Evolutionary conservation across 2,797 vertebrate genomes (phyloP).

Genomic region (Peromyscus nudipes): DNA sequence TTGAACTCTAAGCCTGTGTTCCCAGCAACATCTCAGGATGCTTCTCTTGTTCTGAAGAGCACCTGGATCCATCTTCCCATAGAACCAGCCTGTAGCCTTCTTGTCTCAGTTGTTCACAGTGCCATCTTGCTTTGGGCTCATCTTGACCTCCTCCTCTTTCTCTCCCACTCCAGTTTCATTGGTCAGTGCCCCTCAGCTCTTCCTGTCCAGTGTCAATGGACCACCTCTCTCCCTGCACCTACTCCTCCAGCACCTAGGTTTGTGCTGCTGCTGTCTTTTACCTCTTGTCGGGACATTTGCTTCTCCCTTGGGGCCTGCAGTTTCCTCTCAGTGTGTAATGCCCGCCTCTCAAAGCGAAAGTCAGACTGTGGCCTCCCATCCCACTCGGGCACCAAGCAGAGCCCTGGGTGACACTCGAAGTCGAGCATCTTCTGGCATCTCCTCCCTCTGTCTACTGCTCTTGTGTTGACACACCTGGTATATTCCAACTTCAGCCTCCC

Average conservation of each 20-base stretch:
- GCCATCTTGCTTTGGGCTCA: background rate
- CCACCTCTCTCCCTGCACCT: background rate
- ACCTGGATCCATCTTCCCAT: background rate
- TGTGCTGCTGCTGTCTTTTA: background rate
- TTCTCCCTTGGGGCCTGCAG: background rate
- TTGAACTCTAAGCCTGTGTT: background rate
- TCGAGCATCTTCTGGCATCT: background rate
- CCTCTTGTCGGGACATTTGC: background rate
- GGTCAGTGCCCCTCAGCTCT: background rate
- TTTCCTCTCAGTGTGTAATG: background rate
- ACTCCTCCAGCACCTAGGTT: background rate
- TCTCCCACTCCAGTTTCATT: background rate
- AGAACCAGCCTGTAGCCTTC: background rate
- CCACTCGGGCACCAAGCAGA: background rate
- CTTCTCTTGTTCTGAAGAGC: background rate
- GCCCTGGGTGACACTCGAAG: background rate
- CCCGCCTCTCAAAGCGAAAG: background rate
- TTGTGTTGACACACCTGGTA: background rate
- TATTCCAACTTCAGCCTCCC: background rate
- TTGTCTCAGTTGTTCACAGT: background rate
- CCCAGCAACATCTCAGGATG: background rate
- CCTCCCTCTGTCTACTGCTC: background rate
- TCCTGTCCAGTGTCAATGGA: background rate
- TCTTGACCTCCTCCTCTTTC: background rate
- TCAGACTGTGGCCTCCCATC: background rate